phyloP scores from a whole-genome alignment of 2,113 vertebrate species.

The Strigops habroptila region DNA sequence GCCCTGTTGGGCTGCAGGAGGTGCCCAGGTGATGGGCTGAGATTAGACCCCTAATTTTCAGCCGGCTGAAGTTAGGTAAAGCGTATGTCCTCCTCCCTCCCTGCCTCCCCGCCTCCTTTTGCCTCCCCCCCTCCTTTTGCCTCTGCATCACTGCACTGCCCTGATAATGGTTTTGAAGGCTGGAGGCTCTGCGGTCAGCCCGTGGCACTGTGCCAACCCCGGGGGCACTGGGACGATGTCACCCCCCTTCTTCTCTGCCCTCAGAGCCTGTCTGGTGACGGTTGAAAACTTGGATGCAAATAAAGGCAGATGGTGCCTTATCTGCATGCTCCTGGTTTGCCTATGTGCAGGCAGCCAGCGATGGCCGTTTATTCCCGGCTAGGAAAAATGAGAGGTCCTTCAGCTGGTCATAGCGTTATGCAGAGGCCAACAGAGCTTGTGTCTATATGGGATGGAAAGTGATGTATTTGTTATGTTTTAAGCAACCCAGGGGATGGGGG shows the following conservation, averaged over 20 bases:
- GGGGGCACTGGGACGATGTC: rapidly evolving
- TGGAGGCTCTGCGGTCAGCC: not conserved
- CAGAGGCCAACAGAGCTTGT: not conserved
- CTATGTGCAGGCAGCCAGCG: not conserved
- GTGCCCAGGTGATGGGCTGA: not conserved
- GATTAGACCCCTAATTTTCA: constrained; percentile 3
- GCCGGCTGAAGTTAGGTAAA: not conserved
- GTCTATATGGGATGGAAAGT: rapidly evolving
- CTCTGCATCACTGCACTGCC: not conserved
- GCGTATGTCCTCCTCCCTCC: not conserved
- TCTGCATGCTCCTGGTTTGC: not conserved
- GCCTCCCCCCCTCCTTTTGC: not conserved
- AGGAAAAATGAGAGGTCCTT: not conserved
- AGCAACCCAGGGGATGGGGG: not conserved
- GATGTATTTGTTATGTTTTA: not conserved
- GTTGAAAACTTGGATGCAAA: constrained; percentile 14
- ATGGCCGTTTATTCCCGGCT: not conserved
- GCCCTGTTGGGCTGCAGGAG: not conserved
- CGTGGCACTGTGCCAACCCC: rapidly evolving
- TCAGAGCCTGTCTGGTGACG: rapidly evolving
- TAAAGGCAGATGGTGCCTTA: constrained; percentile 43
- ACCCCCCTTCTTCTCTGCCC: rapidly evolving
- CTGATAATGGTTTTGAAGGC: constrained; percentile 3
- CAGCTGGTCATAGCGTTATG: rapidly evolving
- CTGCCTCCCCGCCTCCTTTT: not conserved